Percentiles rank a stretch among this genome's conserved stretches.
phyloP scores from a whole-genome alignment of 1,140 invertebrate genomes.

The Harpegnathos saltator region DNA sequence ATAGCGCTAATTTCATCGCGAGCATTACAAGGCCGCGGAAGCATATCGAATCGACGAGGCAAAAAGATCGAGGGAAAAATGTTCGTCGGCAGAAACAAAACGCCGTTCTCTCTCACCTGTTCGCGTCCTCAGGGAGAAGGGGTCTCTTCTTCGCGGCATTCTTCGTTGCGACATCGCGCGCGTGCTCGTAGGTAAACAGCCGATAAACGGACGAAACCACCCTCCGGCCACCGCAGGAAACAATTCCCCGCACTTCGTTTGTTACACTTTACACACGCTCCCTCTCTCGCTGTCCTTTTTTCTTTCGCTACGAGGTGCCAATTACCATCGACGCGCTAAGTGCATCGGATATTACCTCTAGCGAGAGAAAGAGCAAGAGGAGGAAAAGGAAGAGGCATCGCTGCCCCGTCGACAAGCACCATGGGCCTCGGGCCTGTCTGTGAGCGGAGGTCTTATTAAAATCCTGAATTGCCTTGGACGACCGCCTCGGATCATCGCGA shows the following conservation, averaged over 20 bases:
- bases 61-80: too few relatives aligned
- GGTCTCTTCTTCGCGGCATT: conserved; percentile 70
- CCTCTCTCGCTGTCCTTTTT: too few relatives aligned
- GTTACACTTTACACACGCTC: conserved; percentile 32
- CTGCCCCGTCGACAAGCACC: too few relatives aligned
- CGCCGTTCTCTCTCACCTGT: conserved; percentile 68
- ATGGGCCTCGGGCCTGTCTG: too few relatives aligned
- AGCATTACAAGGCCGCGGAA: too few relatives aligned
- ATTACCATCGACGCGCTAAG: conserved; percentile 42
- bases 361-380: too few relatives aligned
- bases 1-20: not conserved
- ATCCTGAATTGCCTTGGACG: too few relatives aligned
- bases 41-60: too few relatives aligned
- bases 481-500: too few relatives aligned
- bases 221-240: not conserved
- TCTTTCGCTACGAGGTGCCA: conserved; percentile 4
- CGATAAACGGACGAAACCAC: conserved; percentile 29
- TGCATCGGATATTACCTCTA: conserved; percentile 15
- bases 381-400: too few relatives aligned
- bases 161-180: conserved; percentile 62
- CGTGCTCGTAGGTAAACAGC: not conserved
- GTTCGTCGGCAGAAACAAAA: too few relatives aligned
- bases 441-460: too few relatives aligned
- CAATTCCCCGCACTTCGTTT: conserved; percentile 25
- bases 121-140: conserved; percentile 67